phyloP scores from a whole-genome alignment of 2,888 invertebrate species.

The Dusona sp. region DNA sequence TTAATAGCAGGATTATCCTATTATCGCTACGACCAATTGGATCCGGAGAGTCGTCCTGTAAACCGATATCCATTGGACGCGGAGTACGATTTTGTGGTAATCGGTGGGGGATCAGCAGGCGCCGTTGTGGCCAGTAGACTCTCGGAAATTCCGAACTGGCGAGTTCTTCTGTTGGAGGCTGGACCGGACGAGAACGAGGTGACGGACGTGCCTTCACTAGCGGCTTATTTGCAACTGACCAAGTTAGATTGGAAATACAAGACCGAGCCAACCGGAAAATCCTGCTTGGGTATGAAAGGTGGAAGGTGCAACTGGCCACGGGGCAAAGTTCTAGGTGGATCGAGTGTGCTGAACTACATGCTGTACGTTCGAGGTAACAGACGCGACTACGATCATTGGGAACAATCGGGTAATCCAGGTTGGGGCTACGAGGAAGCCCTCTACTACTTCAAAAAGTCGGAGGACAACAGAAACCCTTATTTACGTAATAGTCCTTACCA shows the following conservation, averaged over 20 bases:
- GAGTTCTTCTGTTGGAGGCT: conserved; percentile 92
- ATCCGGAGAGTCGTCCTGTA: conserved; percentile 92
- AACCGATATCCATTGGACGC: conserved; percentile 88
- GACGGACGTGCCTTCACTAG: conserved; percentile 94
- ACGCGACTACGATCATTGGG: conserved; percentile 96
- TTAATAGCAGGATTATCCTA: conserved; percentile 93
- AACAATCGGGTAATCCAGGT: conserved; percentile 92
- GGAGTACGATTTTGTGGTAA: conserved; percentile 94
- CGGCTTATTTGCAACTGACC: conserved; percentile 94
- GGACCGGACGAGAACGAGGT: conserved; percentile 96
- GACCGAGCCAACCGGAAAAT: conserved; percentile 92
- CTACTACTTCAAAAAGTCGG: conserved; percentile 95
- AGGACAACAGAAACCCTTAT: conserved; percentile 95
- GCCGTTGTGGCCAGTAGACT: conserved; percentile 94
- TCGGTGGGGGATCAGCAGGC: conserved; percentile 96
- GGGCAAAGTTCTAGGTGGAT: conserved; percentile 95
- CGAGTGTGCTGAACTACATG: conserved; percentile 95
- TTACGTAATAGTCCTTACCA: conserved; percentile 90
- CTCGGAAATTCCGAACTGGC: conserved; percentile 92
- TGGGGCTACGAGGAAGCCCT: conserved; percentile 95
- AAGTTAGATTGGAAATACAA: conserved; percentile 96
- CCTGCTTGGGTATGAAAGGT: conserved; percentile 93
- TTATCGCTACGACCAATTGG: conserved; percentile 92
- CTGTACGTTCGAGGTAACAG: conserved; percentile 94
- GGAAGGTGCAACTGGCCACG: conserved; percentile 95